phyloP scores from a whole-genome alignment of 2,113 vertebrate genomes.

The Hyperoodon ampullatus region DNA sequence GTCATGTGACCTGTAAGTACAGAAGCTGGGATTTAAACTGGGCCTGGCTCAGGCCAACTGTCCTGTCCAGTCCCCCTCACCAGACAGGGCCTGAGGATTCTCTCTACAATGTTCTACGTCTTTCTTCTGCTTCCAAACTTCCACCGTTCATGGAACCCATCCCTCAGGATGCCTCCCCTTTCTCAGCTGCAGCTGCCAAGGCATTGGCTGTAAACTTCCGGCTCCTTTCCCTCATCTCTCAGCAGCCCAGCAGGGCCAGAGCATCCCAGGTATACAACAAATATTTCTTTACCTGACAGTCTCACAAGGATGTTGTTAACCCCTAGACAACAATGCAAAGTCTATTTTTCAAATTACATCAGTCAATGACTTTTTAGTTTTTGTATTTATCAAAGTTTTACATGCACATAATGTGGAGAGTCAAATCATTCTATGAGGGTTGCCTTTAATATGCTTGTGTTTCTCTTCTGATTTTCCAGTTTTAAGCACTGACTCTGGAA shows the following conservation, averaged over 20 bases:
- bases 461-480: background rate
- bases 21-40: background rate
- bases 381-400: background rate
- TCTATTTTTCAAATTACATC: background rate
- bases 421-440: background rate
- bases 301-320: background rate
- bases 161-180: background rate
- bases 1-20: background rate
- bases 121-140: background rate
- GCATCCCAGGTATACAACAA: background rate
- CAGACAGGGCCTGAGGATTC: fast-evolving
- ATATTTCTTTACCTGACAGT: background rate
- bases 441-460: no score
- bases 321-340: background rate
- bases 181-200: background rate
- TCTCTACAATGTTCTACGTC: background rate
- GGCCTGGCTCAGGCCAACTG: background rate
- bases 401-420: background rate
- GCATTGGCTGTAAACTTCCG: background rate
- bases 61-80: background rate
- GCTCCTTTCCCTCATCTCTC: background rate
- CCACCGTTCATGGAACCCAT: background rate
- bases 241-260: background rate
- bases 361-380: background rate
- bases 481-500: background rate